These are phyloP conservation scores for Picus viridis DNA, from an alignment of 2,797 vertebrate species.

Conservation along the genomic window DNA sequence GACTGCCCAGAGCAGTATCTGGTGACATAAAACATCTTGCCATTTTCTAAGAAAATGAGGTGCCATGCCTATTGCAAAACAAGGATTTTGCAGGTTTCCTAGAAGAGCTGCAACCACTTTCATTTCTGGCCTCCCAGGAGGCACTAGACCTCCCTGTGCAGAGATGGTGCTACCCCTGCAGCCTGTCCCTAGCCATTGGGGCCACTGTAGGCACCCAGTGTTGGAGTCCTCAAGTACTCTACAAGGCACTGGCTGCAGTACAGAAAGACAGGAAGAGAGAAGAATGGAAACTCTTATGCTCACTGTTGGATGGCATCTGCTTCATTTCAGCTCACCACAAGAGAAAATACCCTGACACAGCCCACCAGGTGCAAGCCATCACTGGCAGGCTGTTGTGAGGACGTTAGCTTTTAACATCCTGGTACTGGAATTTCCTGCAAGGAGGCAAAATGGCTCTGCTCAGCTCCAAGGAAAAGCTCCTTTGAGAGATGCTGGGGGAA, in stretches of 20 bases:
- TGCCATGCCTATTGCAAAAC: not conserved
- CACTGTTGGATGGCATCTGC: not conserved
- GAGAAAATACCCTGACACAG: not conserved
- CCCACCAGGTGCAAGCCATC: not conserved
- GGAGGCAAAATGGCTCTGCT: not conserved
- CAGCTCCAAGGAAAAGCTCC: not conserved
- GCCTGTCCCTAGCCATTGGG: accelerated
- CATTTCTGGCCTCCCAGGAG: not conserved
- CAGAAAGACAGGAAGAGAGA: accelerated
- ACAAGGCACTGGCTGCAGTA: not conserved
- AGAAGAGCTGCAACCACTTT: not conserved
- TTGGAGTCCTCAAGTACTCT: not conserved
- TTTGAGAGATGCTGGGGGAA: not conserved
- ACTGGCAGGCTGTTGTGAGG: not conserved
- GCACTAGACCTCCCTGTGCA: not conserved
- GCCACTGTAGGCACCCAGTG: accelerated
- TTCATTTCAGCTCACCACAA: not conserved
- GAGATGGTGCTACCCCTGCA: accelerated
- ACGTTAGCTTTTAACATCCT: not conserved
- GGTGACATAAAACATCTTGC: not conserved
- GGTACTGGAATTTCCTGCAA: not conserved
- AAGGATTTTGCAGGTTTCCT: not conserved
- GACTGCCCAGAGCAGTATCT: not conserved
- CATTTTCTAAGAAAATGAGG: not conserved
- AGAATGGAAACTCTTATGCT: not conserved